Percentiles rank a stretch among this genome's conserved stretches.
These are phyloP conservation scores for Lineus longissimus DNA, from an alignment of 1,140 invertebrate species.

Conservation along the genomic window DNA sequence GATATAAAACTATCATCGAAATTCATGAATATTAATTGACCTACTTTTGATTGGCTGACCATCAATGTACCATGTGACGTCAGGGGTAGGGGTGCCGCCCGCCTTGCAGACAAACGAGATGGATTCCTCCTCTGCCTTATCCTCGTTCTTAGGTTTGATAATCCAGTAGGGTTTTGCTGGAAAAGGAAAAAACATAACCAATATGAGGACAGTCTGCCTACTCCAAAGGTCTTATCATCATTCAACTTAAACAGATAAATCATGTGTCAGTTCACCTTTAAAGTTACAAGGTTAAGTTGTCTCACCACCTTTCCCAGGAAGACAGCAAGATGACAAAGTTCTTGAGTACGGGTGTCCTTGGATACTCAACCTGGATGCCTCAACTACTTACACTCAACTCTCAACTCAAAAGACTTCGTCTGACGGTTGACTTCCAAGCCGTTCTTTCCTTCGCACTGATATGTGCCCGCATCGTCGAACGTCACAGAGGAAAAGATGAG, in stretches of 20 bases:
- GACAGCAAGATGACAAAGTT: no score
- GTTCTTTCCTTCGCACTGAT: slow-evolving; percentile 87
- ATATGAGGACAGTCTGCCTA: background rate
- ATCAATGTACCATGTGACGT: slow-evolving; percentile 95
- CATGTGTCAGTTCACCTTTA: no score
- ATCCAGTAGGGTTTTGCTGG: slow-evolving; percentile 78
- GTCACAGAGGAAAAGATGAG: slow-evolving; percentile 78
- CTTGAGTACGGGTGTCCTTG: no score
- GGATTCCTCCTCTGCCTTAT: slow-evolving; percentile 86
- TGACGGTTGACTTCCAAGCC: slow-evolving; percentile 71
- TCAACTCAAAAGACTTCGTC: background rate
- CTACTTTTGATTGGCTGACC: slow-evolving; percentile 73
- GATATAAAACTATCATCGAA: no score
- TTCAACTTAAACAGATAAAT: no score
- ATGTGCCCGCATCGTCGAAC: slow-evolving; percentile 80
- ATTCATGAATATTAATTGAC: no score
- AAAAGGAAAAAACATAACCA: background rate
- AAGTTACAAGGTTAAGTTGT: no score
- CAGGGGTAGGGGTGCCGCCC: slow-evolving; percentile 79
- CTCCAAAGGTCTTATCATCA: no score
- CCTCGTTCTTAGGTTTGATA: slow-evolving; percentile 77
- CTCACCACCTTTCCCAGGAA: no score
- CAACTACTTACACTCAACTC: background rate
- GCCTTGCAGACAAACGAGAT: slow-evolving; percentile 84
- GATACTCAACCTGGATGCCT: no score